These are phyloP conservation scores for Phrixothrix hirtus DNA, from an alignment of 2,888 invertebrate genomes.

Conservation along the genomic window DNA sequence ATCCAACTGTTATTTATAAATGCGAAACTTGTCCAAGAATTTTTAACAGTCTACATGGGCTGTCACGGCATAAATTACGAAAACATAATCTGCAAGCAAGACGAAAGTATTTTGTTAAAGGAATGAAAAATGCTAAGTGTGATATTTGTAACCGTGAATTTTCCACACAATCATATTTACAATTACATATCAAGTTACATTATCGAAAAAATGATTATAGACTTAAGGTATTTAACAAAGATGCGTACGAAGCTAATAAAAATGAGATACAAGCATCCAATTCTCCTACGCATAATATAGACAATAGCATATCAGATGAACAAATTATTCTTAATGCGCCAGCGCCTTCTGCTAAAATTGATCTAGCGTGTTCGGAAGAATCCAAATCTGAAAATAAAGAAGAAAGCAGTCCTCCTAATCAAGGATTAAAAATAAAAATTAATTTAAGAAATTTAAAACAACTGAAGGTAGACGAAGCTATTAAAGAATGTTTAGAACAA, in stretches of 20 bases:
- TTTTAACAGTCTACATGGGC: constrained; percentile 46
- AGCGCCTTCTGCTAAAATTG: no score
- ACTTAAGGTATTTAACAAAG: constrained; percentile 48
- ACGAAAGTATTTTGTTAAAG: constrained; percentile 49
- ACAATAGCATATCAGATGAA: no score
- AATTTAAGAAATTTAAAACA: constrained; percentile 23
- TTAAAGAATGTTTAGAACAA: no score
- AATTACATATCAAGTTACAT: constrained; percentile 50
- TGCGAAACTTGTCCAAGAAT: constrained; percentile 46
- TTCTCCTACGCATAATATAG: no score
- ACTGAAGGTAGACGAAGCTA: no score
- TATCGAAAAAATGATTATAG: constrained; percentile 47
- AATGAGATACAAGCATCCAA: no score
- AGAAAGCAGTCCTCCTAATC: not conserved
- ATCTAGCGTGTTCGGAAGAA: not conserved
- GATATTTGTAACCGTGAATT: constrained; percentile 53
- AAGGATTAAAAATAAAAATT: constrained; percentile 31
- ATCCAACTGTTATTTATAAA: constrained; percentile 32
- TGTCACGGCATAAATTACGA: constrained; percentile 49
- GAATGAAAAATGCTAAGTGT: constrained; percentile 53
- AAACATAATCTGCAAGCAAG: constrained; percentile 44
- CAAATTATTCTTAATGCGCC: no score
- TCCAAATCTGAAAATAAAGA: constrained; percentile 7
- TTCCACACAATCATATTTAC: constrained; percentile 52
- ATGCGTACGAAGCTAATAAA: constrained; percentile 17